phyloP scores from a whole-genome alignment of 2,888 invertebrate species.

The Clivina fossor region DNA sequence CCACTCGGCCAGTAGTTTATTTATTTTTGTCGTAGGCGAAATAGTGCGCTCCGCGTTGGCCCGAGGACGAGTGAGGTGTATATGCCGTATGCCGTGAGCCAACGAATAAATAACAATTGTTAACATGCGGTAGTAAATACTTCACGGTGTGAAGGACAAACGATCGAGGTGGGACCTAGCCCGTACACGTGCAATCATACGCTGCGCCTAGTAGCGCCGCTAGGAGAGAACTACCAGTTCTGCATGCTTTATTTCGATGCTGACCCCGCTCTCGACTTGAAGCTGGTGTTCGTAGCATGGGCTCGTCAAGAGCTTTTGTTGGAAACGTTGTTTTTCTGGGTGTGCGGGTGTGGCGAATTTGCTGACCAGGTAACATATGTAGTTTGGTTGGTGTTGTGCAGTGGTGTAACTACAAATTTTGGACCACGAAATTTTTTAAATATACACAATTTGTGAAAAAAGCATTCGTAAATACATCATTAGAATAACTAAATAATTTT shows the following conservation, averaged over 20 bases:
- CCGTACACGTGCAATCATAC: neutral
- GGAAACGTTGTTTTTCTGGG: no score
- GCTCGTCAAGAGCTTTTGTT: no score
- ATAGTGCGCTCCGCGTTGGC: neutral
- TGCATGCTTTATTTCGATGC: neutral
- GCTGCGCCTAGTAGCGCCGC: neutral
- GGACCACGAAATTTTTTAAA: no score
- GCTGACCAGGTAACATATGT: no score
- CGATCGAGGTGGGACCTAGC: constrained; percentile 43
- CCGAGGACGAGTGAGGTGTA: neutral
- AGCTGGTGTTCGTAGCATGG: no score
- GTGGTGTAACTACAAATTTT: no score
- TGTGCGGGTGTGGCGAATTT: no score
- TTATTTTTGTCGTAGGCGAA: constrained; percentile 18
- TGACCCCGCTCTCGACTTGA: no score
- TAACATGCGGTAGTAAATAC: constrained; percentile 43
- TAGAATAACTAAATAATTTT: no score
- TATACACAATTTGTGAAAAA: no score
- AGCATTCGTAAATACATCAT: no score
- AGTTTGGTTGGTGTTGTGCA: no score
- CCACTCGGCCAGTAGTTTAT: constrained; percentile 5
- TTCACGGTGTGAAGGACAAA: constrained; percentile 45
- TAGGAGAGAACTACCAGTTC: neutral
- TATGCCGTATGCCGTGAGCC: neutral
- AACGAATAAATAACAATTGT: constrained; percentile 31